Base-by-base conservation (phyloP, 2,888 invertebrate species). In the Volucella inflata region DNA sequence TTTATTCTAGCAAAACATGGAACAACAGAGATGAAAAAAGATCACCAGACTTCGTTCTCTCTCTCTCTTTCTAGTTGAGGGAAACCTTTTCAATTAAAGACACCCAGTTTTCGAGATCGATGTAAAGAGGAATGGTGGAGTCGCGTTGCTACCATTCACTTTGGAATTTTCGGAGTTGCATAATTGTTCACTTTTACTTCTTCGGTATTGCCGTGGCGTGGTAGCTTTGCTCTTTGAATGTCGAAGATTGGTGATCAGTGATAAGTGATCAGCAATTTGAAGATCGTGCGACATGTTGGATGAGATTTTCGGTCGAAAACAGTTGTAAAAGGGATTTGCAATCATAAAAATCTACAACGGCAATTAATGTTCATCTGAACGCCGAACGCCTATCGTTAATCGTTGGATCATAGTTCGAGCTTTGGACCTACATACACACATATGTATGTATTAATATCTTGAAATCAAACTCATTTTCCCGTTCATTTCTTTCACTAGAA, bases 151-250 rank as follows among this genome's bases (percentile, higher is more conserved):
- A 53, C 78, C 72, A 72, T 79, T 79, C 79, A 79, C 79, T 79
- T 79, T 79, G 79, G 67, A 72, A 79, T 79, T 79, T 79, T 72
- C 79, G 38, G 71, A 79, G 72, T 79, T 79, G 72, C 79, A 79
- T 79, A 72, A 79, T 50, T 48, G 21, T 51, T 67, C 53, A 72
- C 72, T 72, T 72, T 72, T 79, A 72, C 72, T 79, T 72, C 79
- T 72, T 51, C 46, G 55, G 21, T 44, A 67, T 65, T 36, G 59
- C 42, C 30, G 11, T 51, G 51, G 30, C n/a, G 30, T 12, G 10
- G 8, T 30, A 30, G 6, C 30, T 30, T 30, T 30, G 30, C 30
- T 30, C 30, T 30, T 30, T 30, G 21, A 21, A 44, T 12, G n/a
- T n/a, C n/a, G n/a, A n/a, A n/a, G n/a, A 10, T 40, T 30, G 51